Conservation (phyloP, 2,888 invertebrate species). For the Sipha maydis region DNA sequence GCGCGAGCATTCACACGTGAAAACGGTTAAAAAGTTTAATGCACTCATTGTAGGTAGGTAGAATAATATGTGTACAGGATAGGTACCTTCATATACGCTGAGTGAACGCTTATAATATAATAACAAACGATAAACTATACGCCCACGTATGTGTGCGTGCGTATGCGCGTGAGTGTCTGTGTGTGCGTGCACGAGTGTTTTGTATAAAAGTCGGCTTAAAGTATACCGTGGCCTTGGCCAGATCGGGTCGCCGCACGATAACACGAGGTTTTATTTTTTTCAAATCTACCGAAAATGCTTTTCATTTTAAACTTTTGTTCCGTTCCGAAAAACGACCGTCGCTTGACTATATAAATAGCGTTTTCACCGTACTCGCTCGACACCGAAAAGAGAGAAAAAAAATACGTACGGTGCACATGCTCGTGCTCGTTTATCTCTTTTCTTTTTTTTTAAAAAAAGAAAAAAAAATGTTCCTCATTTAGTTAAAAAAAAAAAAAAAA, state of each 20-base stretch:
- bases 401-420: not conserved
- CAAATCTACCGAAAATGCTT: not conserved
- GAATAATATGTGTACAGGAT: not conserved
- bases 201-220: not conserved
- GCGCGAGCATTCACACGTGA: conserved; percentile 14
- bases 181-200: not conserved
- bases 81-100: not conserved
- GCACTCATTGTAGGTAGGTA: not conserved
- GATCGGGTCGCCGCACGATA: not conserved
- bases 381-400: not conserved
- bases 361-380: not conserved
- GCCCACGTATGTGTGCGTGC: not conserved
- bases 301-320: not conserved
- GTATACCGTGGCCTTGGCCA: not conserved
- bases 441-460: too few relatives aligned
- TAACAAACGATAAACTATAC: not conserved
- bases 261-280: not conserved
- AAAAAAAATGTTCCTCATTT: too few relatives aligned
- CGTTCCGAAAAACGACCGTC: not conserved
- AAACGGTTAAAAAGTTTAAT: conserved; percentile 44
- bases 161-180: not conserved
- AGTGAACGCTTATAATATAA: not conserved
- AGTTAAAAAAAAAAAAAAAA: too few relatives aligned
- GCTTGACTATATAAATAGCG: not conserved
- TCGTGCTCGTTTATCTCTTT: not conserved